These are phyloP conservation scores for Desmophyllum pertusum DNA, from an alignment of 92 coral and sea anemone genomes.

Conservation along the genomic window DNA sequence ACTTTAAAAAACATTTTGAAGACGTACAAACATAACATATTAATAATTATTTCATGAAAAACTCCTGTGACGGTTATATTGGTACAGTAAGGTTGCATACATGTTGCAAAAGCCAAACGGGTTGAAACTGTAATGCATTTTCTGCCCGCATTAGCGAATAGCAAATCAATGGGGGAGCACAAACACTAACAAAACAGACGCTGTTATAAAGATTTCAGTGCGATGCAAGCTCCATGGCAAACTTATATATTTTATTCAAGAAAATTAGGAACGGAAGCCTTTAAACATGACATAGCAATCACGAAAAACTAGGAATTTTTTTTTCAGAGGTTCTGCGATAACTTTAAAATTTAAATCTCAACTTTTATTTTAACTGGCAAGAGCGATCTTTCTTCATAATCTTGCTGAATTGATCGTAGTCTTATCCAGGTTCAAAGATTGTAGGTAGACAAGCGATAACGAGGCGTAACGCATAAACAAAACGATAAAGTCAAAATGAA, in stretches of 20 bases:
- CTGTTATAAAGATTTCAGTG: not conserved
- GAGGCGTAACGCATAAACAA: too few relatives aligned
- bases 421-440: not conserved
- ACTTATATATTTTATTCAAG: not conserved
- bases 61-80: not conserved
- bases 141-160: too few relatives aligned
- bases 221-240: not conserved
- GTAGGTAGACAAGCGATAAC: too few relatives aligned
- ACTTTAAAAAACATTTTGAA: not conserved
- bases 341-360: not conserved
- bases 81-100: not conserved
- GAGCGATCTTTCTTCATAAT: not conserved
- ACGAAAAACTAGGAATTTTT: not conserved
- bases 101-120: not conserved
- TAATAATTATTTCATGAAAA: conserved; percentile 4
- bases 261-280: not conserved
- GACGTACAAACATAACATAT: not conserved
- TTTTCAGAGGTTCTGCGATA: not conserved
- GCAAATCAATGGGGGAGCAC: not conserved
- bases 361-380: not conserved
- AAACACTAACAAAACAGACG: not conserved
- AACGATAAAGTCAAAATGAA: too few relatives aligned
- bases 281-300: not conserved
- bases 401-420: not conserved
- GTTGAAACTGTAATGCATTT: not conserved